These are phyloP conservation scores for Ceratotherium simum DNA, from an alignment of 2,113 vertebrate genomes.

Conservation along the genomic window DNA sequence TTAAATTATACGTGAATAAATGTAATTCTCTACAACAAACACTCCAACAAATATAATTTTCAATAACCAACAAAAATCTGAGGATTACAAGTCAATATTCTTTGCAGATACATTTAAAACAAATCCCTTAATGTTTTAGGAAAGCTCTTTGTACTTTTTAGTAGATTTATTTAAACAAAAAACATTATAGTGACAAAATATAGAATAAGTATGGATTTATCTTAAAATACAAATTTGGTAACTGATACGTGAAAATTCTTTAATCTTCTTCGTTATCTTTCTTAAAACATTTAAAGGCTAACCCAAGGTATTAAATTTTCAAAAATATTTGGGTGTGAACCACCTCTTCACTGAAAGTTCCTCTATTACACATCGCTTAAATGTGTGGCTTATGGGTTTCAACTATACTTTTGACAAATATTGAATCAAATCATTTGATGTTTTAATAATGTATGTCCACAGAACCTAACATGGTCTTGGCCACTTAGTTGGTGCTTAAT, in stretches of 20 bases:
- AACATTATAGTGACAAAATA: background rate
- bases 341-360: background rate
- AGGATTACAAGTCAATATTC: constrained; percentile 27
- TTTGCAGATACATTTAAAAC: constrained; percentile 38
- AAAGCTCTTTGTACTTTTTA: background rate
- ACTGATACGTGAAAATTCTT: background rate
- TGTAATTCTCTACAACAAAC: background rate
- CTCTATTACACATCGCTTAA: background rate
- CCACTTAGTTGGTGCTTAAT: background rate
- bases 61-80: background rate
- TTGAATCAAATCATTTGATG: background rate
- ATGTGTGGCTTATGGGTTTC: background rate
- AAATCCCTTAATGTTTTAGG: background rate
- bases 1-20: background rate
- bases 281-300: background rate
- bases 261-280: background rate
- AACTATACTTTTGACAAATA: background rate
- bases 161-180: background rate
- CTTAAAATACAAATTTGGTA: background rate
- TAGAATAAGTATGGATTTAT: background rate
- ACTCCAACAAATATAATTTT: constrained; percentile 27
- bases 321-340: background rate
- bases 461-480: background rate
- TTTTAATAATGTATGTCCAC: background rate
- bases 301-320: background rate